Conservation (phyloP, 2,797 vertebrate genomes). For the Nothura maculosa region DNA sequence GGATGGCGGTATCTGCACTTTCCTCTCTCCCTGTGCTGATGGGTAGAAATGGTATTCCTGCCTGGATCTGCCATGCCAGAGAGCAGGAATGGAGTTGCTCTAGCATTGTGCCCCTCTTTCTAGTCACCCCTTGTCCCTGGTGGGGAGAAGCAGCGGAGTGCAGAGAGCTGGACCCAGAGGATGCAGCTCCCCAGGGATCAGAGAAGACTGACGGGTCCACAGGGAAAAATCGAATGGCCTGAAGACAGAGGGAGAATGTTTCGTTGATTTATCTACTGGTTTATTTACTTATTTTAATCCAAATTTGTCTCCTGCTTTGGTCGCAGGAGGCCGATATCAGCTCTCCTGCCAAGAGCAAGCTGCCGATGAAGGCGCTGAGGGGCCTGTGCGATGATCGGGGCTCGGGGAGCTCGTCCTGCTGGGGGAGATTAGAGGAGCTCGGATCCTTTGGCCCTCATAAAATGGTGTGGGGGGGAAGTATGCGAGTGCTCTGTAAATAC, state of each 20-base stretch:
- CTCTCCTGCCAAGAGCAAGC: background rate
- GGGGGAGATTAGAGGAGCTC: background rate
- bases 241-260: background rate
- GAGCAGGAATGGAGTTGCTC: background rate
- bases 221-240: background rate
- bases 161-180: background rate
- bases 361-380: background rate
- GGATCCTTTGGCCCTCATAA: background rate
- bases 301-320: background rate
- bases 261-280: no score
- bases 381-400: background rate
- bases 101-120: background rate
- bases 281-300: no score
- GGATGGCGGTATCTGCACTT: fast-evolving
- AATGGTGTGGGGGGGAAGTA: background rate
- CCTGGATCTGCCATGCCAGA: background rate
- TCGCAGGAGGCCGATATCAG: background rate
- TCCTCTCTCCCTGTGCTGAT: background rate
- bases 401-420: background rate
- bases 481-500: background rate
- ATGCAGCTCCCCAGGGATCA: background rate
- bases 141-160: background rate
- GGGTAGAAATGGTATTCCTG: background rate
- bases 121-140: fast-evolving
- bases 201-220: background rate